Evolutionary conservation across 2,888 invertebrate species (phyloP).

Genomic region (Invenusta paracnida): DNA sequence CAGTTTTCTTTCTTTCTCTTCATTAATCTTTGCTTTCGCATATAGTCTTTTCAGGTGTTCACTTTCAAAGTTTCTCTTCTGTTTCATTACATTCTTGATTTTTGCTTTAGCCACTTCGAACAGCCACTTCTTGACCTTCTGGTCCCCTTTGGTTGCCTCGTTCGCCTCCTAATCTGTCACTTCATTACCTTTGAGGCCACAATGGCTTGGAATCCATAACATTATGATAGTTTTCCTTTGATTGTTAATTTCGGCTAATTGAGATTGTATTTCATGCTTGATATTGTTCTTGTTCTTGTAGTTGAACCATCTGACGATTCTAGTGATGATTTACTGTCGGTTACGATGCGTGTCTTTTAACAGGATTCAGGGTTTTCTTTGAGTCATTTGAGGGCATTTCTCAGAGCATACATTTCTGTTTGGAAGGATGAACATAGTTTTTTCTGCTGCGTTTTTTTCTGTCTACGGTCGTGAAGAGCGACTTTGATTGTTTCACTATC

Average conservation of each 20-base stretch:
- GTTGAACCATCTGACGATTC: background rate
- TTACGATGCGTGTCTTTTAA: background rate
- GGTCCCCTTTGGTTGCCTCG: background rate
- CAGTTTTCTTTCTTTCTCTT: background rate
- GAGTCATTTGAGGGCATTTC: background rate
- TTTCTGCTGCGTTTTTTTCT: too few species aligned
- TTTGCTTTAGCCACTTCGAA: background rate
- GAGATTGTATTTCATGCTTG: background rate
- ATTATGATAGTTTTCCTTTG: background rate
- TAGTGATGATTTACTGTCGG: background rate
- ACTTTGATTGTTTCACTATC: background rate
- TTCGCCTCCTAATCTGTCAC: background rate
- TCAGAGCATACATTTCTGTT: background rate
- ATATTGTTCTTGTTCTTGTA: background rate
- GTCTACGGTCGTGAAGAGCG: background rate
- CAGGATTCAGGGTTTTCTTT: background rate
- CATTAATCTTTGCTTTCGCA: background rate
- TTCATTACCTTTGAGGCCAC: background rate
- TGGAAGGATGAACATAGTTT: background rate
- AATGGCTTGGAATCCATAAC: background rate
- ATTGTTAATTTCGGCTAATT: background rate
- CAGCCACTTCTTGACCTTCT: background rate
- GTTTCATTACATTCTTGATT: background rate
- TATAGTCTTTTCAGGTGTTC: background rate
- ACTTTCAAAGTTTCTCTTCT: background rate